Conservation (phyloP, 2,888 invertebrate species). For the Aporophyla nigra region DNA sequence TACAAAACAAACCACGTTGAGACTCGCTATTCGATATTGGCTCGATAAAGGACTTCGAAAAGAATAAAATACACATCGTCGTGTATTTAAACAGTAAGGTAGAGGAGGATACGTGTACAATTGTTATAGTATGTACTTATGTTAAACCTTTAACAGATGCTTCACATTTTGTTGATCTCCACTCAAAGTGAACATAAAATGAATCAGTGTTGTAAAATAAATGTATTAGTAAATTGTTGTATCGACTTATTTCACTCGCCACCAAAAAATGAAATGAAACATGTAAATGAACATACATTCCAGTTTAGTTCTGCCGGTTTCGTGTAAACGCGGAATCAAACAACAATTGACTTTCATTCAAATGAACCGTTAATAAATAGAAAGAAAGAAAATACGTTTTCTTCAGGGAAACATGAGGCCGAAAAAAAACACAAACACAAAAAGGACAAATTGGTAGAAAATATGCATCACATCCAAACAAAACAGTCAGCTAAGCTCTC, state of each 20-base stretch:
- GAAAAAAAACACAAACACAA: no score
- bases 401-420: no score
- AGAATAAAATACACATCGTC: background rate
- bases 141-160: background rate
- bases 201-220: background rate
- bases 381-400: no score
- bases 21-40: conserved; percentile 75
- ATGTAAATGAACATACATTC: background rate
- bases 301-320: background rate
- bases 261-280: background rate
- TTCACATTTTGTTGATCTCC: background rate
- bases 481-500: no score
- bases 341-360: background rate
- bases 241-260: background rate
- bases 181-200: background rate
- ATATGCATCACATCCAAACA: no score
- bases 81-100: background rate
- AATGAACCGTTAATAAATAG: background rate
- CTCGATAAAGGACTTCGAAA: conserved; percentile 65
- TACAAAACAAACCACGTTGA: conserved; percentile 58
- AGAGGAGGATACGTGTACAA: no score
- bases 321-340: background rate
- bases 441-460: no score
- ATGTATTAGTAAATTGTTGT: background rate
- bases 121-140: background rate